phyloP scores from a whole-genome alignment of 1,140 invertebrate genomes.

The Caerostris darwini region DNA sequence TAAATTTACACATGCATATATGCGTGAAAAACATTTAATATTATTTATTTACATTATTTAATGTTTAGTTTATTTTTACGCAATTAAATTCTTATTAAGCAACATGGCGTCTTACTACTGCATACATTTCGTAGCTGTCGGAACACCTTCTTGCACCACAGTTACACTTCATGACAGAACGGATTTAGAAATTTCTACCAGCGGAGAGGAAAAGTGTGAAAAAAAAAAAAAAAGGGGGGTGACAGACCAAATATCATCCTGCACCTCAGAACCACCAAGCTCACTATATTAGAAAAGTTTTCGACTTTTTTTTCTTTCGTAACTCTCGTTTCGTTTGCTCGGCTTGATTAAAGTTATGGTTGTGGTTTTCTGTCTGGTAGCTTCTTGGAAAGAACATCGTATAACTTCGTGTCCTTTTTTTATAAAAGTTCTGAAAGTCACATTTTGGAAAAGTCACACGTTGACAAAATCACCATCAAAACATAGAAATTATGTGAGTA shows the following conservation, averaged over 20 bases:
- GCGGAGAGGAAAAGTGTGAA: neutral
- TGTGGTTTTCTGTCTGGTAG: neutral
- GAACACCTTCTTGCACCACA: neutral
- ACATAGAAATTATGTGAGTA: no score
- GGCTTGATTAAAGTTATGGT: conserved; percentile 14
- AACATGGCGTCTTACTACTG: neutral
- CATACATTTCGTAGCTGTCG: neutral
- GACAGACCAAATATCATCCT: conserved; percentile 2
- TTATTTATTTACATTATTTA: no score
- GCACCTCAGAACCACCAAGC: neutral
- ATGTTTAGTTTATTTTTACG: no score
- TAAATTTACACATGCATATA: no score
- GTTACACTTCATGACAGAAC: neutral
- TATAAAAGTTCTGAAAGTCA: no score
- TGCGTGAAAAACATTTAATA: no score
- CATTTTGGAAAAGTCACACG: no score
- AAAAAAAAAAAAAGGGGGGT: neutral
- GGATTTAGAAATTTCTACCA: neutral
- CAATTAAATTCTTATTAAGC: no score
- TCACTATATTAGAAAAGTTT: conserved; percentile 27
- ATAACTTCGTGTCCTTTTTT: neutral
- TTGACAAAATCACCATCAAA: no score
- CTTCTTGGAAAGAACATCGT: neutral
- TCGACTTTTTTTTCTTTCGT: neutral
- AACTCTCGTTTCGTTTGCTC: neutral